phyloP scores from a whole-genome alignment of 2,888 invertebrate genomes.

The Urechis unicinctus region DNA sequence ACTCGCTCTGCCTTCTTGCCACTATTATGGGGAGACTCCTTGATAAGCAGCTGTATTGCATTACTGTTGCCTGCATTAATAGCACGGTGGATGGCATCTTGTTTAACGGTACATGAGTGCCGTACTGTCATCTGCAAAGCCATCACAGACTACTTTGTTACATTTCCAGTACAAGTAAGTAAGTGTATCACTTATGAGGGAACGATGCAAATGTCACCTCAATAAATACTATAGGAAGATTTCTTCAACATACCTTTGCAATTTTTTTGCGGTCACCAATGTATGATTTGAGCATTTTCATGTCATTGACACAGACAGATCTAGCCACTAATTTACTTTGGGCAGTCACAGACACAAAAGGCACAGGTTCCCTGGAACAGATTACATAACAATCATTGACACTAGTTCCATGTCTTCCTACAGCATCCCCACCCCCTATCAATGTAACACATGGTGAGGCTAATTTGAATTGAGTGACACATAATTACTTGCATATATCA shows the following conservation, averaged over 20 bases:
- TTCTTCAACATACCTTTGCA: conserved; percentile 23
- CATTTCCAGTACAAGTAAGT: too few species aligned
- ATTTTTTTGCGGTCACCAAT: conserved; percentile 42
- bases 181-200: neutral
- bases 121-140: conserved; percentile 25
- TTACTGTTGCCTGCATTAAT: conserved; percentile 18
- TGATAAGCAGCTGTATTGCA: conserved; percentile 33
- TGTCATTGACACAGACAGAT: conserved; percentile 50
- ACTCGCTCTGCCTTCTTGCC: conserved; percentile 17
- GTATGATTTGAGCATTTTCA: conserved; percentile 44
- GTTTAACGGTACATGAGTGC: conserved; percentile 27
- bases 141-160: too few species aligned
- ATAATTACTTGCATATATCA: too few species aligned
- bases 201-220: neutral
- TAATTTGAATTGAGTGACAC: neutral
- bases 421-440: neutral
- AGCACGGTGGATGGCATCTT: conserved; percentile 7
- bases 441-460: neutral
- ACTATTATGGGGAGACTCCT: conserved; percentile 23
- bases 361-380: conserved; percentile 42
- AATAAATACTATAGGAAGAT: neutral
- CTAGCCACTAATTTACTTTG: conserved; percentile 52
- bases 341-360: conserved; percentile 50
- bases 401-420: neutral
- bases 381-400: neutral